Percentiles rank a stretch among this genome's conserved stretches.
Evolutionary conservation across 2,113 vertebrate species (phyloP).

Genomic region (Damaliscus lunatus): DNA sequence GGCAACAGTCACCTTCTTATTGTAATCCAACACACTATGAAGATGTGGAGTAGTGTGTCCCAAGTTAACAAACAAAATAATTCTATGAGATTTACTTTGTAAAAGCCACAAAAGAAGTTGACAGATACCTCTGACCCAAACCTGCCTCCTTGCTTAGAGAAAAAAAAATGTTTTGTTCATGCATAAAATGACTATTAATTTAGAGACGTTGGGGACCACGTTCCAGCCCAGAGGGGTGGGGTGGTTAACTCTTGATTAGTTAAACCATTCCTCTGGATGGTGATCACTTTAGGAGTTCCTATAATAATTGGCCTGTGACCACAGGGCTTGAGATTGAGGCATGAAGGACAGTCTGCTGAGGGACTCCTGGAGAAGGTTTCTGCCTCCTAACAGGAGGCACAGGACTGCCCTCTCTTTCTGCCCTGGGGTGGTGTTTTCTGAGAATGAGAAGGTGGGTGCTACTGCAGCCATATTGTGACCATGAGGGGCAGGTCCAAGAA

Average conservation of each 20-base stretch:
- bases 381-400: neutral
- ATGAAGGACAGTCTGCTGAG: neutral
- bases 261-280: accelerated
- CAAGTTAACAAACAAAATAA: neutral
- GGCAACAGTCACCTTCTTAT: accelerated
- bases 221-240: accelerated
- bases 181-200: accelerated
- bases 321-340: accelerated
- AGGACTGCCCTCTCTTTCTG: neutral
- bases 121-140: accelerated
- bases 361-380: neutral
- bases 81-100: neutral
- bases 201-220: accelerated
- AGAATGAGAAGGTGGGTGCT: neutral
- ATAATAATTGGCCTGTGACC: accelerated
- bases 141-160: neutral
- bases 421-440: neutral
- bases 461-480: neutral
- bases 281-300: accelerated
- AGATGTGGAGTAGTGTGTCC: accelerated
- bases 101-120: neutral
- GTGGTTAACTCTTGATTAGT: no score
- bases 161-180: neutral
- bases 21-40: neutral
- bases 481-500: neutral